Evolutionary conservation across 2,888 invertebrate genomes (phyloP).

Genomic region (Shargacucullia verbasci): DNA sequence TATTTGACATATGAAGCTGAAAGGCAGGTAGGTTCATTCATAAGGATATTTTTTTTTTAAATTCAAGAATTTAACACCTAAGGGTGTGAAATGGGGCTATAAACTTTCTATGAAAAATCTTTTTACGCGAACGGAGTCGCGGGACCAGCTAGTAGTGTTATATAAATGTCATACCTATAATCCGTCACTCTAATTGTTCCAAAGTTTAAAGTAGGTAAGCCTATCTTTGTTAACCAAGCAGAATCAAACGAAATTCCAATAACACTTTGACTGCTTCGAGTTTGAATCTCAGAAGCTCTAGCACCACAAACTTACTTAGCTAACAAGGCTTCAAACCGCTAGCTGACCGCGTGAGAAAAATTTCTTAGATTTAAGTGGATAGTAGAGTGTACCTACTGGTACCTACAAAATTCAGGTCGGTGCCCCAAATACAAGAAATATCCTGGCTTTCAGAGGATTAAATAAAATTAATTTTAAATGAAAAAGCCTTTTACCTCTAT

Average conservation of each 20-base stretch:
- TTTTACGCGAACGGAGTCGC: no score
- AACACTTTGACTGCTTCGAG: constrained; percentile 6
- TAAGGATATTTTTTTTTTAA: no score
- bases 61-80: no score
- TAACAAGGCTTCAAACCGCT: constrained; percentile 41
- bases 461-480: not conserved
- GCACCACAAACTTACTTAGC: constrained; percentile 18
- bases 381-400: not conserved
- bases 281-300: constrained; percentile 12
- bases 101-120: no score
- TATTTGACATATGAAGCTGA: no score
- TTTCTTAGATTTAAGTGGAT: constrained; percentile 14
- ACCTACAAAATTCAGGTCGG: constrained; percentile 27
- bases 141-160: constrained; percentile 36
- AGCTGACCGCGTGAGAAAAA: constrained; percentile 38
- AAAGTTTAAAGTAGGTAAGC: constrained; percentile 37
- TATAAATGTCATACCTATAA: constrained; percentile 46
- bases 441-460: not conserved
- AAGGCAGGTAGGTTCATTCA: no score
- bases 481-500: not conserved
- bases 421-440: constrained; percentile 14
- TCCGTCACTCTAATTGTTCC: constrained; percentile 30
- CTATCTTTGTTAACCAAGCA: constrained; percentile 37
- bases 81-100: no score
- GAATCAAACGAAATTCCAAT: constrained; percentile 26